Evolutionary conservation across 2,113 vertebrate species (phyloP), one percentile per base, ranked within the genome.

Genomic region (Mellivora capensis): DNA sequence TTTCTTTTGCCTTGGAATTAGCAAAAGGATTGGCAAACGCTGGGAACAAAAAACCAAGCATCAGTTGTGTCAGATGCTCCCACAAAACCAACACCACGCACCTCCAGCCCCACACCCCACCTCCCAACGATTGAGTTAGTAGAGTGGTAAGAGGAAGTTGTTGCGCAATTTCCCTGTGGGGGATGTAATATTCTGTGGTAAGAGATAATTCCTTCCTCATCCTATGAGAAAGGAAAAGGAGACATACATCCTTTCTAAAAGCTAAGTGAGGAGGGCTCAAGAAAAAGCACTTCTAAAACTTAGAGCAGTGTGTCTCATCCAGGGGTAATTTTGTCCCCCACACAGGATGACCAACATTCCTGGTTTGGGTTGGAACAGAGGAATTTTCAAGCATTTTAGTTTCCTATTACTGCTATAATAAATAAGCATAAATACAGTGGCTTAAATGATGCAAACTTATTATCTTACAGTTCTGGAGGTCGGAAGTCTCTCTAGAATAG

Each of bases 81-180:
- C 18, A 52, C 4, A 52, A 90, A 95, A 96, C 80, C 54, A 49
- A 29, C 13, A 74, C 47, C 59, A 52, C 57, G 17, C 80, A 67
- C 5, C 10, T 86, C 87, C 69, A 83, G 25, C 27, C n/a, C 72
- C 14, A 31, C 18, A 18, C 49, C 57, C 15, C 14, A 52, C 17
- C 6, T 71, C 64, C 18, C 34, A 31, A 87, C 89, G 42, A 25
- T 15, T 87, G 69, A 93, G 49, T 72, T 39, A 61, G 23, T 13
- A 21, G 21, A 88, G 57, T 79, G 6, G n/a, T 37, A 59, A 91
- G 52, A 94, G 89, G 91, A 97, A 94, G 61, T 61, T 49, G 4
- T 91, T 97, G 74, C 87, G 62, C n/a, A 93, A 97, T 17, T 54
- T 6, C 57, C 91, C 81, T 81, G 29, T 71, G 71, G 57, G 37